Base-by-base conservation (phyloP, 2,113 vertebrate genomes). In the Ornithorhynchus anatinus region DNA sequence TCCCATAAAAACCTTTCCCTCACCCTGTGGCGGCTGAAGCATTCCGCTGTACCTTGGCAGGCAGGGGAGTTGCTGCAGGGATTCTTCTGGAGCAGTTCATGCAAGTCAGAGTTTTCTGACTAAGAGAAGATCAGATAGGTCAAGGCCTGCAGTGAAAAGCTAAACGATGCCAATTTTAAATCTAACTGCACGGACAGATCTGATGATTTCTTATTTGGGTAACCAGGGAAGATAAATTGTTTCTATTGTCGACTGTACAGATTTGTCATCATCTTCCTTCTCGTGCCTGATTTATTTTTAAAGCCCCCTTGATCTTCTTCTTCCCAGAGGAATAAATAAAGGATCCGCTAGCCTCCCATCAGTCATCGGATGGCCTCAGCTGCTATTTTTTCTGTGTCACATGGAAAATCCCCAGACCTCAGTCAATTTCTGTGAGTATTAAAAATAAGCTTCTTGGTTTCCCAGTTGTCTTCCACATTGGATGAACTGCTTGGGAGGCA, bases 151-250 rank as follows among this genome's bases (percentile, higher is more conserved):
- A 59, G 16, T 52, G 37, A 71, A 69, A 59, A 2, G 59, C 51
- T 37, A 74, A n/a, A 17, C 59, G 43, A 57, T 70, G 63, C 57
- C 38, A 37, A 9, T n/a, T n/a, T 6, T 19, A 57, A 68, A 12
- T 50, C 43, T 50, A 54, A 22, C 60, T 73, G 45, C 51, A 16
- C 17, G 32, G 39, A n/a, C n/a, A n/a, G 32, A 52, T 6, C 7
- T 51, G 27, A 19, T 29, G 33, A 61, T 60, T 43, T 60, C 22
- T 60, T 73, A 76, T 57, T 56, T 72, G 59, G 58, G 47, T 53
- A 60, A 38, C 38, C 29, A 11, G 35, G 20, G 51, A 61, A 52
- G 64, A 61, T 27, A 13, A 73, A 65, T 62, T 15, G 13, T 23
- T 19, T 44, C 60, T 69, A 58, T 69, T 51, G 56, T 77, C 65